phyloP scores from a whole-genome alignment of 2,113 vertebrate species.

The Heterotis niloticus region DNA sequence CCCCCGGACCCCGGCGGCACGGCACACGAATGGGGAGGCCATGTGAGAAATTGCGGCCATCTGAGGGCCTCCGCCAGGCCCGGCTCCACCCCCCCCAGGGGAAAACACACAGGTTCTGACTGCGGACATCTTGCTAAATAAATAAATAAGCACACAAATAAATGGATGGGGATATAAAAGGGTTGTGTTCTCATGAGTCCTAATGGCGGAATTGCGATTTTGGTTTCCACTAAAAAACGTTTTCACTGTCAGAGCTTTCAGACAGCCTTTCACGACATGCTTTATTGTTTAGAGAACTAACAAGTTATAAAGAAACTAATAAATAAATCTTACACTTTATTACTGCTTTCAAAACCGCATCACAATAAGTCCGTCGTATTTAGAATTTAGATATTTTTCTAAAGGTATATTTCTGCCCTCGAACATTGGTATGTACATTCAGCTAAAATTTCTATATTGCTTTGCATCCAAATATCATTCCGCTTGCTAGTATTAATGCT shows the following conservation, averaged over 20 bases:
- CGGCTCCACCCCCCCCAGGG: slow-evolving; percentile 50
- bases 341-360: neutral
- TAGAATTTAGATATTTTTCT: neutral
- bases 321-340: no score
- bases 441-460: no score
- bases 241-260: slow-evolving; percentile 16
- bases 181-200: slow-evolving; percentile 30
- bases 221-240: slow-evolving; percentile 24
- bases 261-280: neutral
- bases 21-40: slow-evolving; percentile 22
- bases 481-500: no score
- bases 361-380: neutral
- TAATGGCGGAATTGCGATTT: slow-evolving; percentile 30
- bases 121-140: slow-evolving; percentile 54
- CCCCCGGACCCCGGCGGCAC: slow-evolving; percentile 61
- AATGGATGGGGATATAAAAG: slow-evolving; percentile 17
- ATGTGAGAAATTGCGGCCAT: slow-evolving; percentile 63
- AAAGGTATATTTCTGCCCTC: no score
- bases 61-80: slow-evolving; percentile 59
- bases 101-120: slow-evolving; percentile 59
- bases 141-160: neutral
- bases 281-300: neutral
- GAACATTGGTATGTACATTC: no score
- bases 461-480: no score
- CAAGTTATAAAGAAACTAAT: no score